A percentile compares a stretch with the other conserved stretches of the same genome.
phyloP scores from a whole-genome alignment of 2,888 invertebrate species.

The Tiliacea aurago region DNA sequence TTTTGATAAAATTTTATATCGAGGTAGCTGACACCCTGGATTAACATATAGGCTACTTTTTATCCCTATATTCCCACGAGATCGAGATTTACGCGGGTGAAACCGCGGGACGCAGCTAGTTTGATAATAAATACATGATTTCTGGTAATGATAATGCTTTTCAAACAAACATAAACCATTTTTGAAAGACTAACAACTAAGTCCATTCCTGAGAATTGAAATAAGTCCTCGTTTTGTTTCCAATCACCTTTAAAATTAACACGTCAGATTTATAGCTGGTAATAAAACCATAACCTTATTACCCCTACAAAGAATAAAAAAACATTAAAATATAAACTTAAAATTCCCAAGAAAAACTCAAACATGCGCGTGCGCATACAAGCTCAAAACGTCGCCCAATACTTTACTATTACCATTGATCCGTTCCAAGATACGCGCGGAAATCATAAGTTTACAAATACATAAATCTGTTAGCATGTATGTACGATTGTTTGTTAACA shows the following conservation, averaged over 20 bases:
- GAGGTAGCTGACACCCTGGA: too few species aligned
- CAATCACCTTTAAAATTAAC: background rate
- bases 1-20: too few species aligned
- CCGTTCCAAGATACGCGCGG: slow-evolving; percentile 41
- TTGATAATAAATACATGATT: background rate
- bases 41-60: too few species aligned
- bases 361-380: background rate
- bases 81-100: too few species aligned
- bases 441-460: slow-evolving; percentile 52
- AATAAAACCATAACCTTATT: background rate
- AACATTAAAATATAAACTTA: too few species aligned
- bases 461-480: slow-evolving; percentile 46
- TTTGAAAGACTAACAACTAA: background rate
- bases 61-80: too few species aligned
- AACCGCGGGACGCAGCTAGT: too few species aligned
- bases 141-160: background rate
- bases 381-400: slow-evolving; percentile 21
- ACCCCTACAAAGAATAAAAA: background rate
- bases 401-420: slow-evolving; percentile 29
- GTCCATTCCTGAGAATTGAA: background rate
- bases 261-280: slow-evolving; percentile 5
- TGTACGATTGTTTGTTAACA: slow-evolving; percentile 54
- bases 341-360: slow-evolving; percentile 8
- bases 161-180: background rate
- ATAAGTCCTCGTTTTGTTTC: background rate